Conservation (phyloP, 1,140 invertebrate species). For the Holcopasites calliopsidis region DNA sequence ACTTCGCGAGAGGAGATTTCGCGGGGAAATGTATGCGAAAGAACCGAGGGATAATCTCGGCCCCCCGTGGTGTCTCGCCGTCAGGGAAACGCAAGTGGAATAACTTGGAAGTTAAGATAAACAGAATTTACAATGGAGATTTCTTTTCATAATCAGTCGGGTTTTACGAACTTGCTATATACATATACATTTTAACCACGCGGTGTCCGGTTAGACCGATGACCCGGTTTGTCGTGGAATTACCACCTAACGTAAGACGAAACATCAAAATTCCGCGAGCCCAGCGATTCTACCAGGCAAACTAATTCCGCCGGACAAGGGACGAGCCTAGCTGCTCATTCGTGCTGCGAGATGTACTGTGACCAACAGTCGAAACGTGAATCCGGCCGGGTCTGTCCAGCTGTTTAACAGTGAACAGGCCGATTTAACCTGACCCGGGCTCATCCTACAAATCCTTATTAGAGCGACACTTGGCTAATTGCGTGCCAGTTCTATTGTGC, state of each 20-base stretch:
- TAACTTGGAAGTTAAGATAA: conserved; percentile 33
- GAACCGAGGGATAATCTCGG: conserved; percentile 12
- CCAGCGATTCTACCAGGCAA: too few species aligned
- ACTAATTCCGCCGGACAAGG: not conserved
- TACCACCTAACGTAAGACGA: not conserved
- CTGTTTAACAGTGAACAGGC: conserved; percentile 48
- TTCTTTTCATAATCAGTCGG: conserved; percentile 42
- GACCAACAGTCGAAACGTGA: conserved; percentile 3
- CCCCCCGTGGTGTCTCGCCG: not conserved
- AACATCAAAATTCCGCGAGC: conserved; percentile 18
- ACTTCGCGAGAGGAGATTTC: too few species aligned
- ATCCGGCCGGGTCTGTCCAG: conserved; percentile 13
- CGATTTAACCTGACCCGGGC: conserved; percentile 42
- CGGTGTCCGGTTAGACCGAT: not conserved
- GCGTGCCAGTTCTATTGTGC: conserved; percentile 31
- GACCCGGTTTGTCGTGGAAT: conserved; percentile 3
- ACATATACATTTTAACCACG: conserved; percentile 37
- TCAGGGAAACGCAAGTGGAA: not conserved
- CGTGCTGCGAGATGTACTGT: not conserved
- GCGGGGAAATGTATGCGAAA: too few species aligned
- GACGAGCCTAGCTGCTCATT: conserved; percentile 14
- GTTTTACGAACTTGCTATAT: conserved; percentile 27
- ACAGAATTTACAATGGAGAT: conserved; percentile 47
- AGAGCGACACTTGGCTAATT: conserved; percentile 62
- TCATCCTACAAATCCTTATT: conserved; percentile 59